Base-by-base conservation (phyloP, 2,797 vertebrate species). In the Bufotes viridis region DNA sequence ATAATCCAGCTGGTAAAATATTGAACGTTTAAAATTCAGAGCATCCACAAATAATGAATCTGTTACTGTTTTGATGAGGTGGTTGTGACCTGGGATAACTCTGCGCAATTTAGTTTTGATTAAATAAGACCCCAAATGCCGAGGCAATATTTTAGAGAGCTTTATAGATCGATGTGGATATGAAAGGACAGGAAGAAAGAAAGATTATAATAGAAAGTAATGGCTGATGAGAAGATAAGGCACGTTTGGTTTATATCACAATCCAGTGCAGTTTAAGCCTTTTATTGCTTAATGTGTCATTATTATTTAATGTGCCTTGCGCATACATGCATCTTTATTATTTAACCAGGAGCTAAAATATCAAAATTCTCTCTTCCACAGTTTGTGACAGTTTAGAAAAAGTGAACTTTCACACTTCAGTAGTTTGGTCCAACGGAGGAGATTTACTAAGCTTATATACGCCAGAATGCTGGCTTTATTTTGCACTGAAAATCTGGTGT, bases 61-160 rank as follows among this genome's bases (percentile, higher is more conserved):
- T 84, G 74, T 51, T 88, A 78, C 87, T n/a, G 63, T 61, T 88
- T 60, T 88, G 81, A 88, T 88, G 87, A 88, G 74, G 75, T 78
- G 61, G 58, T 42, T 84, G 87, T 84, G 87, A 84, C 87, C 81
- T 88, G 87, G 81, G 81, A 84, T 70, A 84, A 75, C 81, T 78
- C 82, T 61, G 75, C 75, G 42, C 81, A 84, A 88, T 88, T 88
- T 88, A 84, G 74, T 72, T 88, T 88, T 88, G 87, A 88, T 88
- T 88, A 84, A 84, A 88, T 88, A 65, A 88, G 82, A 78, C 74
- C 75, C 75, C 53, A 88, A 88, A 84, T 82, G 81, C 74, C 18
- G n/a, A 24, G 6, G 81, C 72, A 88, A 88, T 88, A 84, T 88
- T 84, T 88, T 88, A 88, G 65, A 88, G 81, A 88, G 87, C 87